Evolutionary conservation across 2,797 vertebrate genomes (phyloP).

Genomic region (Gobionotothen gibberifrons): DNA sequence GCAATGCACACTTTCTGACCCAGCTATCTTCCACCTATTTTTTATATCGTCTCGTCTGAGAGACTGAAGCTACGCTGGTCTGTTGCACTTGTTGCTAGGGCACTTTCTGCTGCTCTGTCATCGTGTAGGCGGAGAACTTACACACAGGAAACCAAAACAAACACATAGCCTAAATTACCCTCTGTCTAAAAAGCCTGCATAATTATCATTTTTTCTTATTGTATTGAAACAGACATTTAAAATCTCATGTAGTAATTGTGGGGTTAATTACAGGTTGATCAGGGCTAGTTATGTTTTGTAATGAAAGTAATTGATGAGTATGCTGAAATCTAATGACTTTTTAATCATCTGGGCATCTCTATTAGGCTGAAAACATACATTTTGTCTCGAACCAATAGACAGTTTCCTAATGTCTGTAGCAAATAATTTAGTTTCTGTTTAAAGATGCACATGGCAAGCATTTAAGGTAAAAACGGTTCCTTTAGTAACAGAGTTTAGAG

Average conservation of each 20-base stretch:
- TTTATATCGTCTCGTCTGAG: not conserved
- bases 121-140: not conserved
- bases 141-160: not conserved
- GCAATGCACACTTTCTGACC: constrained; percentile 42
- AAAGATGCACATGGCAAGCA: not conserved
- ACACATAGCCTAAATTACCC: not conserved
- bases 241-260: not conserved
- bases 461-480: not conserved
- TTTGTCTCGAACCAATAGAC: not conserved
- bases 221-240: not conserved
- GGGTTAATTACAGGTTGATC: constrained; percentile 12
- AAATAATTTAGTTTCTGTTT: not conserved
- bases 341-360: constrained; percentile 9
- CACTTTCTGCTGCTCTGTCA: not conserved
- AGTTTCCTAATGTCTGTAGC: not conserved
- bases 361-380: not conserved
- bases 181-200: not conserved
- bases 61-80: too few species aligned
- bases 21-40: constrained; percentile 23
- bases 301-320: constrained; percentile 19
- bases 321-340: constrained; percentile 8
- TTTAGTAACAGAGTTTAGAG: not conserved
- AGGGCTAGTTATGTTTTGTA: constrained; percentile 8
- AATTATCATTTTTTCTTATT: not conserved
- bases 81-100: constrained; percentile 55